Evolutionary conservation across 2,113 vertebrate genomes (phyloP).

Genomic region (Ellobius talpinus): DNA sequence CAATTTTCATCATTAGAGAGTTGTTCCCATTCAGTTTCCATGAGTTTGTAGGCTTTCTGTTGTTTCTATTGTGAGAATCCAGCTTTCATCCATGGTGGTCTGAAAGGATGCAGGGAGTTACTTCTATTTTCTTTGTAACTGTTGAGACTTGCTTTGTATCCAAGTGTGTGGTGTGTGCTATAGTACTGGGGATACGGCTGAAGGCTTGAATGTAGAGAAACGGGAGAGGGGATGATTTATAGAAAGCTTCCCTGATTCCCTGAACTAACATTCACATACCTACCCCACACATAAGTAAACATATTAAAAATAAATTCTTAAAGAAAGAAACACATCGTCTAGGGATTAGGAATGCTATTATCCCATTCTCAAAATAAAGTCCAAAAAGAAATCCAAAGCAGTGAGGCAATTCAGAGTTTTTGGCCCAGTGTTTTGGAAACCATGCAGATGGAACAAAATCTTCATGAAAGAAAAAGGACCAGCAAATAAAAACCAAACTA

Average conservation of each 20-base stretch:
- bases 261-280: neutral
- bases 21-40: no score
- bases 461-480: neutral
- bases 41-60: no score
- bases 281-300: neutral
- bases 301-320: neutral
- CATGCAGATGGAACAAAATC: neutral
- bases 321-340: neutral
- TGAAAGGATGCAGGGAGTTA: no score
- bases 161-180: neutral
- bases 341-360: neutral
- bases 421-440: neutral
- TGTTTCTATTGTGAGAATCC: no score
- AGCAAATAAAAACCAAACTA: neutral
- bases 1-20: no score
- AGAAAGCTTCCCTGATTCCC: neutral
- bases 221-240: neutral
- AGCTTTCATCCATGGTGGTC: no score
- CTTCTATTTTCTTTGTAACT: no score
- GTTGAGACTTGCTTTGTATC: no score
- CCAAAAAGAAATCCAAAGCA: neutral
- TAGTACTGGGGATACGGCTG: neutral
- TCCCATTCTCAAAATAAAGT: neutral
- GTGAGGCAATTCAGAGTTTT: neutral
- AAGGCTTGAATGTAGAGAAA: neutral